Conservation (phyloP, 2,113 vertebrate species). For the Dolichotis patagonum region DNA sequence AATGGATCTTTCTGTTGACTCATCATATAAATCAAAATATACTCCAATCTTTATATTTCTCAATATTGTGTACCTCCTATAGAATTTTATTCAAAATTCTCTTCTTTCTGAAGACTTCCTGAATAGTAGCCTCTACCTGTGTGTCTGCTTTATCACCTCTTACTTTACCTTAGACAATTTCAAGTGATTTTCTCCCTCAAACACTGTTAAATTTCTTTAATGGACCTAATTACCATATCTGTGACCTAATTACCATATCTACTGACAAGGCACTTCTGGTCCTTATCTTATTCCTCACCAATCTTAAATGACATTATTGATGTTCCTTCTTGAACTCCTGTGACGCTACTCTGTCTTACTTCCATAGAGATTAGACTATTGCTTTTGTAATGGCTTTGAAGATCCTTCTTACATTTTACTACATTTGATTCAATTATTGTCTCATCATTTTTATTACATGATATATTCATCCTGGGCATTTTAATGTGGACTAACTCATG, state of each 20-base stretch:
- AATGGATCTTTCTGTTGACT: not conserved
- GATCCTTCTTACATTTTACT: not conserved
- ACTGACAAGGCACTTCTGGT: not conserved
- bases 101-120: not conserved
- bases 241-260: not conserved
- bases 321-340: not conserved
- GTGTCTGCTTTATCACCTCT: not conserved
- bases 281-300: not conserved
- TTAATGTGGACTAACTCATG: not conserved
- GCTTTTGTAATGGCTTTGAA: not conserved
- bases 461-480: not conserved
- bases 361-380: not conserved
- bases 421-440: not conserved
- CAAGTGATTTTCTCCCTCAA: not conserved
- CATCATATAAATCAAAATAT: not conserved
- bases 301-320: not conserved
- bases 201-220: not conserved
- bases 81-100: not conserved
- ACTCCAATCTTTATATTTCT: not conserved
- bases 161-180: not conserved
- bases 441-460: not conserved
- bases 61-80: not conserved
- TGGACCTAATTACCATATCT: no score
- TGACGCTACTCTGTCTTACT: not conserved
- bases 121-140: not conserved